Evolutionary conservation across 1,140 invertebrate species (phyloP).

Genomic region (Oreohelix idahoensis): DNA sequence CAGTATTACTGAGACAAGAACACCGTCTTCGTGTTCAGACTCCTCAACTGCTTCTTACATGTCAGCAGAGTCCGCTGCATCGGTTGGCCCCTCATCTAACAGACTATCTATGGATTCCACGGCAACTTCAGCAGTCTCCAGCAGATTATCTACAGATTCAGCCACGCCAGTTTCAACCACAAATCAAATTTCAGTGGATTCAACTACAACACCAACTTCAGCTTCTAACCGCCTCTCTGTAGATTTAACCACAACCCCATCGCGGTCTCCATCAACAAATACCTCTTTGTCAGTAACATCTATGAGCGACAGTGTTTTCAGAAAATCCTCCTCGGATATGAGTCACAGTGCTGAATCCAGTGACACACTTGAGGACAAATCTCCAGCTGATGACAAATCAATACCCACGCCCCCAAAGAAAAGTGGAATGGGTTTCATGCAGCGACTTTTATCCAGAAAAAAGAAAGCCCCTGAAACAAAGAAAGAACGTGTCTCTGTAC

Average conservation of each 20-base stretch:
- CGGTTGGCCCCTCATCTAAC: background rate
- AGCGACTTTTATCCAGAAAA: conserved; percentile 64
- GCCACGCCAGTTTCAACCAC: background rate
- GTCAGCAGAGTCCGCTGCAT: conserved; percentile 42
- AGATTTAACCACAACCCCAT: background rate
- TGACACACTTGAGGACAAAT: conserved; percentile 13
- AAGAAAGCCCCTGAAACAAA: conserved; percentile 46
- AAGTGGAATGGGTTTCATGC: conserved; percentile 62
- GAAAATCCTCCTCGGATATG: background rate
- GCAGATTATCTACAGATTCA: conserved; percentile 31
- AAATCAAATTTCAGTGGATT: background rate
- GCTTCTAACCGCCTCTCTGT: background rate
- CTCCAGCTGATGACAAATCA: background rate
- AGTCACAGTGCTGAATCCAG: conserved; percentile 13
- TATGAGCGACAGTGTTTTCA: background rate
- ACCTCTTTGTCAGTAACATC: background rate
- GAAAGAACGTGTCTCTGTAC: conserved; percentile 41
- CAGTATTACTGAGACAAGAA: conserved; percentile 57
- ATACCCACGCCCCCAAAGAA: conserved; percentile 36
- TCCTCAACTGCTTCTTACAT: conserved; percentile 48
- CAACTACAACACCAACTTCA: conserved; percentile 1
- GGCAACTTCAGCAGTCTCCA: conserved; percentile 18
- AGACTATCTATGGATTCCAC: conserved; percentile 36
- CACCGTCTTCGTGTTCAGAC: conserved; percentile 58
- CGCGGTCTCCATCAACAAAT: background rate